Percentiles rank a stretch among this genome's conserved stretches.
Conservation (phyloP, 92 coral and sea anemone species). For the Parazoanthus atlanticus region DNA sequence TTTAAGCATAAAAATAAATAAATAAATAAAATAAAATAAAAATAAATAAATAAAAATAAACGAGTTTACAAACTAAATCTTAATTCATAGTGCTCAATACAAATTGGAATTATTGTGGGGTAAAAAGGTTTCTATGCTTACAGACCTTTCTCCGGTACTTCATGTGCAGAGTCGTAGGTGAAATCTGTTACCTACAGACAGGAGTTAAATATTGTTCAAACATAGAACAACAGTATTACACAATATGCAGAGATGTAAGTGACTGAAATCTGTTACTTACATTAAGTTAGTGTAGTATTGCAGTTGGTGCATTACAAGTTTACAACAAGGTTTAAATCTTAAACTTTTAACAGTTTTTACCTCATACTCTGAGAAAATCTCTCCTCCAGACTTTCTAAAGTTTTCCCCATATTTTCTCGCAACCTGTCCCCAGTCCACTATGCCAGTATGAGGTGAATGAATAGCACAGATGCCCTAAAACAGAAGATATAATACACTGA, state of each 20-base stretch:
- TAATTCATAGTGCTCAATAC: too few species aligned
- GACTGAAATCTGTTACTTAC: too few species aligned
- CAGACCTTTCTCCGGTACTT: slow-evolving; percentile 59
- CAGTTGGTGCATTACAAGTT: too few species aligned
- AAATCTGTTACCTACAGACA: slow-evolving; percentile 84
- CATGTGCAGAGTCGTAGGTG: slow-evolving; percentile 53
- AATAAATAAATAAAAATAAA: too few species aligned
- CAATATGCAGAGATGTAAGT: not conserved
- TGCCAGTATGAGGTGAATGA: slow-evolving; percentile 95
- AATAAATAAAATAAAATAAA: too few species aligned
- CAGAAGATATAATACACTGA: not conserved
- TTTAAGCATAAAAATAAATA: too few species aligned
- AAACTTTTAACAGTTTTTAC: slow-evolving; percentile 39
- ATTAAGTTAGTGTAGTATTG: too few species aligned
- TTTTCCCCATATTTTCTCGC: slow-evolving; percentile 87
- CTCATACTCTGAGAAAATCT: slow-evolving; percentile 84
- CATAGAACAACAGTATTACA: not conserved
- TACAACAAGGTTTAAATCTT: not conserved
- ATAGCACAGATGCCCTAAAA: slow-evolving; percentile 93
- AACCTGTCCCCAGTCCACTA: slow-evolving; percentile 95
- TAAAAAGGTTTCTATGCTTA: not conserved
- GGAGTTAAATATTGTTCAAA: too few species aligned
- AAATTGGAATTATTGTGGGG: not conserved
- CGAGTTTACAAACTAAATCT: too few species aligned
- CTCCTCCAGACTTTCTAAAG: slow-evolving; percentile 86